Base-by-base conservation (phyloP, 2,888 invertebrate species). In the Unio pictorum region DNA sequence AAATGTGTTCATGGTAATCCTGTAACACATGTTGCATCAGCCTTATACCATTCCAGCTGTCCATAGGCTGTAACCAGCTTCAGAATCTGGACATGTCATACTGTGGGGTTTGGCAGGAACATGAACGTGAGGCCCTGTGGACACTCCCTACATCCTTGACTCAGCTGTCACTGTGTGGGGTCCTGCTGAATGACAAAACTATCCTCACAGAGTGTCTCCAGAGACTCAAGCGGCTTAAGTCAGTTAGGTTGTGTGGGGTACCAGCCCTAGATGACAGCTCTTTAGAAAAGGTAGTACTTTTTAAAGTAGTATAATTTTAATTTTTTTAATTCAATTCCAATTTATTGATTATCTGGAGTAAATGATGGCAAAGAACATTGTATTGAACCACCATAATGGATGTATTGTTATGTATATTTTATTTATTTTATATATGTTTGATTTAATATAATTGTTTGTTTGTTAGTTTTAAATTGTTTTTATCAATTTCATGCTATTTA, bases 61-160 rank as follows among this genome's bases (percentile, higher is more conserved):
- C 82, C 65, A 83, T 85, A 69, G 79, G 82, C 8, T 88, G 87
- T 73, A 78, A 78, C 34, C 74, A 74, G 55, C 73, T 88, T 30
- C 74, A 80, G 59, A 68, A 67, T 7, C 75, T 88, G 60, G 87
- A 88, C 70, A 73, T 88, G 58, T 86, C 87, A 4, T 88, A 86
- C 79, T 87, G 87, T 71, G 82, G 74, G 62, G 74, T 78, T 18
- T 70, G 88, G 56, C 64, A 70, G 8, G 28, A 69, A n/a, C 80
- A 83, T n/a, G 81, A 80, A 59, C 75, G 75, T 60, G 79, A 86
- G 66, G 80, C 80, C 4, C 69, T 87, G 17, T 83, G 83, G 82
- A 81, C 80, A 8, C 76, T 88, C n/a, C 87, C 87, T 0, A 80
- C 78, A 15, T 75, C 81, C 0, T 75, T 88, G 34, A 78, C 77